A percentile compares a stretch with the other conserved stretches of the same genome.
Evolutionary conservation across 2,113 vertebrate genomes (phyloP).

Genomic region (Myodes glareolus): DNA sequence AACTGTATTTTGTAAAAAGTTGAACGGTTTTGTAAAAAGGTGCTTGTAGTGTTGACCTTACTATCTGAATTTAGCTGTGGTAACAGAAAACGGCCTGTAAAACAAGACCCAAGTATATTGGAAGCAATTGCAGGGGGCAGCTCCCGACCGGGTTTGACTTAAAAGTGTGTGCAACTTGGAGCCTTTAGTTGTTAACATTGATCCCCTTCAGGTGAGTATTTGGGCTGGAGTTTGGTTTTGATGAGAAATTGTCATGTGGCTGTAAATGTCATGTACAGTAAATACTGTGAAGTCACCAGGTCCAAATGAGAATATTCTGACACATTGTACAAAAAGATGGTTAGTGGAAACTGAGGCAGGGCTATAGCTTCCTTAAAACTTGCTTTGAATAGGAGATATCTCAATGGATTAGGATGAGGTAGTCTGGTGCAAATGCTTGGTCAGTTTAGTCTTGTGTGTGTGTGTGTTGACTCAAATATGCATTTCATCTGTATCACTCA

Average conservation of each 20-base stretch:
- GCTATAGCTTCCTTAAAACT: background rate
- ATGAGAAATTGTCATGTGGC: background rate
- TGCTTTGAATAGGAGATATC: background rate
- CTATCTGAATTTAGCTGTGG: conserved; percentile 54
- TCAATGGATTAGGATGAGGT: background rate
- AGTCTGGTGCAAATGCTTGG: no score
- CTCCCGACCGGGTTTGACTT: conserved; percentile 65
- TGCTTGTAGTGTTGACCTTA: conserved; percentile 57
- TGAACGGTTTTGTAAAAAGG: conserved; percentile 43
- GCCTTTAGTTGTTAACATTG: conserved; percentile 73
- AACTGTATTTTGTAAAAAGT: background rate
- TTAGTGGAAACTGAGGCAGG: background rate
- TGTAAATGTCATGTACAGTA: background rate
- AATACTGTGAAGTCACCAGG: background rate
- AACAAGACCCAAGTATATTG: conserved; percentile 59
- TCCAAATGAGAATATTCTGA: background rate
- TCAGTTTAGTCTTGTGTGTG: background rate
- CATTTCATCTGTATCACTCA: conserved; percentile 47
- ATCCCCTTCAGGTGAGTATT: conserved; percentile 72
- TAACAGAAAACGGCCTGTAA: conserved; percentile 63
- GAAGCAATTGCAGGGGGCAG: conserved; percentile 66
- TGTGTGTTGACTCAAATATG: background rate
- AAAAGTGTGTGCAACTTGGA: conserved; percentile 67
- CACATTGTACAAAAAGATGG: background rate
- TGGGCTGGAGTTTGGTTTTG: conserved; percentile 21